Conservation (phyloP, 2,797 vertebrate genomes). For the Lacerta bilineata region DNA sequence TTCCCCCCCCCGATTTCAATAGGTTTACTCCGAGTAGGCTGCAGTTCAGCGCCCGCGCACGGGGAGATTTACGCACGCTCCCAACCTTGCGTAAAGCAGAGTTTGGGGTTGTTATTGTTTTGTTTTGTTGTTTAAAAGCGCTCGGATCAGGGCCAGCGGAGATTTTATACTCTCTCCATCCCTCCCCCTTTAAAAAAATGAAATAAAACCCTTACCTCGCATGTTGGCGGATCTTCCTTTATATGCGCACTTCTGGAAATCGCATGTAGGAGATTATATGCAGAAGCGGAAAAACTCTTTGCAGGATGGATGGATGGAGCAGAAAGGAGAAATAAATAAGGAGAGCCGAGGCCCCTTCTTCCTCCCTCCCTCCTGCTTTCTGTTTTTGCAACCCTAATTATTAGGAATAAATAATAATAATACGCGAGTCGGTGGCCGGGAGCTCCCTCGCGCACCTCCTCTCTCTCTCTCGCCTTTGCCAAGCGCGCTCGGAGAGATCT, state of each 20-base stretch:
- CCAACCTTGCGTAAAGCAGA: too few relatives aligned
- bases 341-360: not conserved
- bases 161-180: too few relatives aligned
- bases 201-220: not conserved
- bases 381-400: not conserved
- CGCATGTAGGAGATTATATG: not conserved
- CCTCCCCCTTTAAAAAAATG: too few relatives aligned
- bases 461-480: conserved; percentile 8
- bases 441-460: not conserved
- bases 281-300: not conserved
- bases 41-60: too few relatives aligned
- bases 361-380: not conserved
- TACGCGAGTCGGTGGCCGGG: too few relatives aligned
- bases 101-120: too few relatives aligned
- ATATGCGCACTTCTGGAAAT: not conserved
- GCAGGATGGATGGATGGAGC: not conserved
- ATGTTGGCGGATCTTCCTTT: not conserved
- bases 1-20: too few relatives aligned
- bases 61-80: too few relatives aligned
- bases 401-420: too few relatives aligned
- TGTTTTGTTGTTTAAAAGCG: too few relatives aligned
- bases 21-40: too few relatives aligned
- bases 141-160: not conserved
- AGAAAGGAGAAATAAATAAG: not conserved
- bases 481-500: conserved; percentile 54